Conservation (phyloP, 2,888 invertebrate genomes). For the Caenorhabditis wallacei region DNA sequence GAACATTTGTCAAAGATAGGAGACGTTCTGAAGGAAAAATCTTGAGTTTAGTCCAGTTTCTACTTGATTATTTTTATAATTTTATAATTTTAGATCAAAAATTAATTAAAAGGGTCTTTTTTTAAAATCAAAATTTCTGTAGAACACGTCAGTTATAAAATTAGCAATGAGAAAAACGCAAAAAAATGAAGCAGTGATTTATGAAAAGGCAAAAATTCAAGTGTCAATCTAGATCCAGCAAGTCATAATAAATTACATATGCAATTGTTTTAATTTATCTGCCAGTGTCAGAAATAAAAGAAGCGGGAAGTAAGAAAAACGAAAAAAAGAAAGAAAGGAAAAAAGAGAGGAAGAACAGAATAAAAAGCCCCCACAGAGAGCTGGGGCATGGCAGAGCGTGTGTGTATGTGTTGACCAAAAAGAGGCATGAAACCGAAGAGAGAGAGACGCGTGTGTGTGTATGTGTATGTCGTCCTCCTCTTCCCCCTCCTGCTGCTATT, state of each 20-base stretch:
- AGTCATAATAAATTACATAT: constrained; percentile 23
- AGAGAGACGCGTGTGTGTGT: constrained; percentile 10
- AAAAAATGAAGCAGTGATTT: background rate
- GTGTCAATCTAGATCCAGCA: background rate
- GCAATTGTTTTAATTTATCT: constrained; percentile 4
- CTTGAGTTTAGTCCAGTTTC: too few relatives aligned
- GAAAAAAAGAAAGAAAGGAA: constrained; percentile 2
- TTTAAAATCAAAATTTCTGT: too few relatives aligned
- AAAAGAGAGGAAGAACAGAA: constrained; percentile 2
- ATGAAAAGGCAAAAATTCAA: too few relatives aligned
- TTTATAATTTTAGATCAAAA: too few relatives aligned
- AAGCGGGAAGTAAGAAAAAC: background rate
- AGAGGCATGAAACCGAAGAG: constrained; percentile 31
- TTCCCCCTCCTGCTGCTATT: constrained; percentile 6
- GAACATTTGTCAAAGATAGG: constrained; percentile 1
- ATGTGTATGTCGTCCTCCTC: constrained; percentile 25
- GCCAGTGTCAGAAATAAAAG: background rate
- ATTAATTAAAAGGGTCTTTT: too few relatives aligned
- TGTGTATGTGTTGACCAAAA: constrained; percentile 42
- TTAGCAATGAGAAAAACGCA: background rate
- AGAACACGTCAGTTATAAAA: too few relatives aligned
- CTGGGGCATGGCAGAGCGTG: constrained; percentile 7
- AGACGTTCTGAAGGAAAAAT: too few relatives aligned
- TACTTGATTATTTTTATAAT: too few relatives aligned
- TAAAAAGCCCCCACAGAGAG: constrained; percentile 3